phyloP scores from a whole-genome alignment of 2,797 vertebrate genomes.

The Poecilia picta region DNA sequence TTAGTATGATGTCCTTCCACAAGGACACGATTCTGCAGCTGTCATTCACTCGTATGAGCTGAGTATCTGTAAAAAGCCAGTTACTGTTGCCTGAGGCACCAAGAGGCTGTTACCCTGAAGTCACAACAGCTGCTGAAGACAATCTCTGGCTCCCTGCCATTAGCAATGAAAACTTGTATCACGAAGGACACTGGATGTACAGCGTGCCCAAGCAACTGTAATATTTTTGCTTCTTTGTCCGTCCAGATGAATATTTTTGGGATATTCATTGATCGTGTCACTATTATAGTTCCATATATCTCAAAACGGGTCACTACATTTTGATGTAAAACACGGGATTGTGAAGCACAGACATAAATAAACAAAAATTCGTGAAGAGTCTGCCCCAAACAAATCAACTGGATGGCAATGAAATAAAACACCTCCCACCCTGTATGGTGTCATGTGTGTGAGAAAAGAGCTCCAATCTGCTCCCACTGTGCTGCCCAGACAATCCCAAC shows the following conservation, averaged over 20 bases:
- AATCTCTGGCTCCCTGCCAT: constrained; percentile 6
- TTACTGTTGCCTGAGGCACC: constrained; percentile 30
- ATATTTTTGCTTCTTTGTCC: background rate
- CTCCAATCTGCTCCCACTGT: constrained; percentile 58
- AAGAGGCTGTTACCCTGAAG: constrained; percentile 25
- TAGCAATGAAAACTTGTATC: background rate
- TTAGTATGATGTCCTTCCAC: background rate
- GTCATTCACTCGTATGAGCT: constrained; percentile 39
- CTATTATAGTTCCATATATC: background rate
- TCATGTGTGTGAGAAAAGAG: constrained; percentile 54
- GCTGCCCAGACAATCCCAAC: constrained; percentile 68
- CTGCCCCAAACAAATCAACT: constrained; percentile 42
- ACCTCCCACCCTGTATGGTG: constrained; percentile 8
- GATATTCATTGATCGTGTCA: background rate
- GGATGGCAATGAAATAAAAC: constrained; percentile 40
- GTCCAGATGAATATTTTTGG: background rate
- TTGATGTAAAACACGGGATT: background rate
- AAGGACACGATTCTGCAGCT: constrained; percentile 30
- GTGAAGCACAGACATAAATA: background rate
- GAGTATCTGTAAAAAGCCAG: constrained; percentile 22
- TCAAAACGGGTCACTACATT: background rate
- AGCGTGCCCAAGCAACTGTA: background rate
- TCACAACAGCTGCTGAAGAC: constrained; percentile 37
- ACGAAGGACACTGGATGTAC: background rate
- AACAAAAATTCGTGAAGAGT: constrained; percentile 25